These are phyloP conservation scores for Chrysolina haemoptera DNA, from an alignment of 2,888 invertebrate species.

Conservation along the genomic window DNA sequence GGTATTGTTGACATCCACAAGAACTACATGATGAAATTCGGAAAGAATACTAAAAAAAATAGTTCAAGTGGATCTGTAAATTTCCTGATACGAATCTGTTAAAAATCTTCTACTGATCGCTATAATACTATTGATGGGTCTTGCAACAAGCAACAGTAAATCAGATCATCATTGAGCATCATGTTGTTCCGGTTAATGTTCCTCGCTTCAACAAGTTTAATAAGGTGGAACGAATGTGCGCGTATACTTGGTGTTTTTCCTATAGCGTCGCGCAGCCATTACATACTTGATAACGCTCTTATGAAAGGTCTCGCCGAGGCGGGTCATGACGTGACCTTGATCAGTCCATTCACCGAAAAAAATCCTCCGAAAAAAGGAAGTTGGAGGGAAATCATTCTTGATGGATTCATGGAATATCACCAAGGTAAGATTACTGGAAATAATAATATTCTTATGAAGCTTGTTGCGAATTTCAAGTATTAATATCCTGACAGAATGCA, in stretches of 20 bases:
- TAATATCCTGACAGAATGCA: too few species aligned
- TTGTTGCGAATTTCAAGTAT: too few species aligned
- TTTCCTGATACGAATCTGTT: too few species aligned
- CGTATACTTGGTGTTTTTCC: constrained; percentile 32
- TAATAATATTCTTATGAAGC: too few species aligned
- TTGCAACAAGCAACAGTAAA: too few species aligned
- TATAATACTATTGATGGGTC: too few species aligned
- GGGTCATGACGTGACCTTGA: constrained; percentile 34
- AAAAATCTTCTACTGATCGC: too few species aligned
- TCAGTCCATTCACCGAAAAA: constrained; percentile 30
- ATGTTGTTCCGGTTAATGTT: neutral
- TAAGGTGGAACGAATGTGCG: neutral
- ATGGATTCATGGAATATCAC: neutral
- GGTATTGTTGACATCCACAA: too few species aligned
- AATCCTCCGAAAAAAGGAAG: constrained; percentile 34
- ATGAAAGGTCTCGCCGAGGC: constrained; percentile 28
- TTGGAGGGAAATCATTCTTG: constrained; percentile 26
- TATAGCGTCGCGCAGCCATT: constrained; percentile 24
- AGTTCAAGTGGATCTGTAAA: too few species aligned
- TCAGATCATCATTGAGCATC: neutral
- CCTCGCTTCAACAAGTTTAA: neutral
- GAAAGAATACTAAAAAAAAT: too few species aligned
- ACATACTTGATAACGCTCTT: constrained; percentile 22
- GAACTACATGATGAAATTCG: too few species aligned
- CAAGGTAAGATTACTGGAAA: neutral